Evolutionary conservation across 2,888 invertebrate genomes (phyloP).

Genomic region (Melinaea menophilus): DNA sequence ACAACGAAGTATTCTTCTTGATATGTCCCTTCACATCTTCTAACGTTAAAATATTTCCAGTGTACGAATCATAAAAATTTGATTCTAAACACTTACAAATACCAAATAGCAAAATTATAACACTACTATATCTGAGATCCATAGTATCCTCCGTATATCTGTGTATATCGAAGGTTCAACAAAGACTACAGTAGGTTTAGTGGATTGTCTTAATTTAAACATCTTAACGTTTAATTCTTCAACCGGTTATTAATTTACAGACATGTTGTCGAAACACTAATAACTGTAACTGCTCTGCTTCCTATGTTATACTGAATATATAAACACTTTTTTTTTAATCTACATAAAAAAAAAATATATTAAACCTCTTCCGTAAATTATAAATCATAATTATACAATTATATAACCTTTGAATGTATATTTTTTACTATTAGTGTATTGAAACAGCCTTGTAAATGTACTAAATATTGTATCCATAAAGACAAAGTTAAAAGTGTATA

Average conservation of each 20-base stretch:
- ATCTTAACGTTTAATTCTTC: background rate
- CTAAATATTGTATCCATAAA: no score
- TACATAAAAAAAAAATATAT: no score
- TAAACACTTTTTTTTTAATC: no score
- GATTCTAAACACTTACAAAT: slow-evolving; percentile 11
- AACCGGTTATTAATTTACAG: background rate
- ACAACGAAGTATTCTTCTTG: slow-evolving; percentile 25
- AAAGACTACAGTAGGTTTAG: background rate
- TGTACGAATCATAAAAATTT: slow-evolving; percentile 40
- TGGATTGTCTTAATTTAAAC: background rate
- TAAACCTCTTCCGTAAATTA: no score
- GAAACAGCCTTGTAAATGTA: no score
- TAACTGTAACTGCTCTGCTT: background rate
- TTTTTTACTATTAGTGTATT: no score
- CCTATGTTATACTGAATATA: no score
- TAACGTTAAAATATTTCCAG: slow-evolving; percentile 39
- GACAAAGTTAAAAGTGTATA: no score
- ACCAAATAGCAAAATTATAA: background rate
- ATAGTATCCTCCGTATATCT: background rate
- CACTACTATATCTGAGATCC: background rate
- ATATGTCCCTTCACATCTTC: slow-evolving; percentile 45
- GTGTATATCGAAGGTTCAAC: background rate
- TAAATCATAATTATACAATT: no score
- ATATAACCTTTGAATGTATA: no score
- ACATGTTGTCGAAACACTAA: background rate